Evolutionary conservation across 2,797 vertebrate species (phyloP).

Genomic region (Alfaro cultratus): DNA sequence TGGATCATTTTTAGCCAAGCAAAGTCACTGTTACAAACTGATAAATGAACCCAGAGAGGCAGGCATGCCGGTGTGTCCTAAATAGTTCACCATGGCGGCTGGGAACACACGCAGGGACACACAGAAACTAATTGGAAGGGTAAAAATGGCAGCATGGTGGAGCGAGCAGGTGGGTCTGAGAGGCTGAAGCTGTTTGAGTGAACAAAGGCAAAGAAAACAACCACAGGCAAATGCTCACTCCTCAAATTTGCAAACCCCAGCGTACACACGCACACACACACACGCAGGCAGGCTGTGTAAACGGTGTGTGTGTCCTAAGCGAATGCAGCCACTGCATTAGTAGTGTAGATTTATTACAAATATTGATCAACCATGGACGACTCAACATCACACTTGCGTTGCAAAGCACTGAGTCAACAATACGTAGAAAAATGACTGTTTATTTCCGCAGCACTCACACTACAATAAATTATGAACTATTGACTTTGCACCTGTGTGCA

Average conservation of each 20-base stretch:
- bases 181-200: constrained; percentile 48
- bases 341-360: constrained; percentile 79
- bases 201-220: constrained; percentile 60
- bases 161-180: constrained; percentile 22
- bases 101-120: constrained; percentile 2
- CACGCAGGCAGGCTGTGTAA: constrained; percentile 7
- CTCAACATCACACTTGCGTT: constrained; percentile 54
- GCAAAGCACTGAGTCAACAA: constrained; percentile 79
- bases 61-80: constrained; percentile 13
- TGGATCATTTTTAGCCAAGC: constrained; percentile 36
- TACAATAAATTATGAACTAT: constrained; percentile 74
- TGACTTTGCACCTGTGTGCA: constrained; percentile 58
- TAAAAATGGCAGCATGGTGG: constrained; percentile 37
- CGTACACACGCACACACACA: constrained; percentile 18
- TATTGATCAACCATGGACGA: constrained; percentile 78
- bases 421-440: constrained; percentile 80
- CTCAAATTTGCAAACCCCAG: constrained; percentile 57
- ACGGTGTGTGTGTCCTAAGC: constrained; percentile 35
- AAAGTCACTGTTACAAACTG: constrained; percentile 25
- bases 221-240: constrained; percentile 55
- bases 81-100: constrained; percentile 15
- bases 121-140: constrained; percentile 33
- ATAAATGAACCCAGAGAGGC: constrained; percentile 22
- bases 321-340: constrained; percentile 68
- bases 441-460: constrained; percentile 73